Conservation (phyloP, 1,140 invertebrate species). For the Bradynema listronoti region DNA sequence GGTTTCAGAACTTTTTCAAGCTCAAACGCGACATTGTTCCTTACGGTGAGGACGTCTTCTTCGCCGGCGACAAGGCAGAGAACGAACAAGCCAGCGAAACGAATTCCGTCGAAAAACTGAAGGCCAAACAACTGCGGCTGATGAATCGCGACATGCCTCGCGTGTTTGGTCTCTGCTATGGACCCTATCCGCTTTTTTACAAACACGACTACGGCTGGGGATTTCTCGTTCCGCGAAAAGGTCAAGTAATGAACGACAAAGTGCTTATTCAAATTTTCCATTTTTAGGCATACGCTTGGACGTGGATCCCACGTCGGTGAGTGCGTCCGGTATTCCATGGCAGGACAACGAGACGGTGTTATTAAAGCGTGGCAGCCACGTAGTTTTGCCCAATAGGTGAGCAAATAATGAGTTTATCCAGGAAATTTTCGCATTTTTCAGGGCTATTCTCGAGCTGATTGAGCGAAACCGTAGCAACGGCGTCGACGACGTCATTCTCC, state of each 20-base stretch:
- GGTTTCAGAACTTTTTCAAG: slow-evolving; percentile 43
- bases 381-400: slow-evolving; percentile 21
- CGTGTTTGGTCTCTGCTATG: slow-evolving; percentile 45
- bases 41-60: slow-evolving; percentile 1
- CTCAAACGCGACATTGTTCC: too few species aligned
- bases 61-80: background rate
- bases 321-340: background rate
- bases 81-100: too few species aligned
- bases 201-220: slow-evolving; percentile 50
- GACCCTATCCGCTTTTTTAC: slow-evolving; percentile 46
- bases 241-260: background rate
- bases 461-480: slow-evolving; percentile 8
- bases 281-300: slow-evolving; percentile 4
- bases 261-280: slow-evolving; percentile 6
- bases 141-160: slow-evolving; percentile 45
- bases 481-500: background rate
- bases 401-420: slow-evolving; percentile 5
- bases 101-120: too few species aligned
- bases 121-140: too few species aligned
- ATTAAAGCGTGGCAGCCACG: slow-evolving; percentile 16
- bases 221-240: slow-evolving; percentile 41
- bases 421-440: slow-evolving; percentile 5
- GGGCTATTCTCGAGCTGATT: slow-evolving; percentile 35
- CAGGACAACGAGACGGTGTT: slow-evolving; percentile 7
- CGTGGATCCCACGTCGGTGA: background rate